Conservation (phyloP, 2,797 vertebrate genomes). For the Arremon aurantiirostris region DNA sequence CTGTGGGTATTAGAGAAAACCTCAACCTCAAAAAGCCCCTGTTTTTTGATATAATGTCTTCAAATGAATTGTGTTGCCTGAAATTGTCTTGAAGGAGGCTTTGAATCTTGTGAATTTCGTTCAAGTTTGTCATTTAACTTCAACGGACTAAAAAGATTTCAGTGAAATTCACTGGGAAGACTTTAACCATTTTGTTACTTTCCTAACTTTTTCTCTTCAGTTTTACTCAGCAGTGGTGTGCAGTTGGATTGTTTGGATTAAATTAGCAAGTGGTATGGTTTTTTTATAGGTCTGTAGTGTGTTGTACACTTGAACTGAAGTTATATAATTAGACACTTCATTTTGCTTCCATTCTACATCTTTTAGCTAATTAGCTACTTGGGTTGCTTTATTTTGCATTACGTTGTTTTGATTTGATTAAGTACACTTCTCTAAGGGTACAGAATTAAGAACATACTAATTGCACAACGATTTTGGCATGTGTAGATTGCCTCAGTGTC, state of each 20-base stretch:
- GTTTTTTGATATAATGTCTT: background rate
- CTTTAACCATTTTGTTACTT: background rate
- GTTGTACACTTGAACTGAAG: slow-evolving; percentile 23
- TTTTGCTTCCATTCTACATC: background rate
- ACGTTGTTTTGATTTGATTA: slow-evolving; percentile 6
- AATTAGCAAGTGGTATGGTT: background rate
- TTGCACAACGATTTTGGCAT: slow-evolving; percentile 16
- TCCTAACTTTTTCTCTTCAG: background rate
- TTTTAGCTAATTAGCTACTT: slow-evolving; percentile 35
- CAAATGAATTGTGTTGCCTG: background rate
- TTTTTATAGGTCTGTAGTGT: background rate
- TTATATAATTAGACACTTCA: slow-evolving; percentile 5
- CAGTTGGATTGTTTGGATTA: slow-evolving; percentile 23
- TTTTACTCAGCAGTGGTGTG: background rate
- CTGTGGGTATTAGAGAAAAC: background rate
- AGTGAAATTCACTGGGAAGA: background rate
- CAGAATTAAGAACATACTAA: slow-evolving; percentile 46
- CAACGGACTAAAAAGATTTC: background rate
- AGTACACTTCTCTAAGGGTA: slow-evolving; percentile 35
- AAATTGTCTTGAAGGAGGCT: background rate
- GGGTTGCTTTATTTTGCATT: background rate
- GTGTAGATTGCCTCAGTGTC: slow-evolving; percentile 9
- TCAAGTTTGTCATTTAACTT: background rate
- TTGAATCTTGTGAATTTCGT: background rate
- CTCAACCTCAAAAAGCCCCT: background rate